Evolutionary conservation across 2,888 invertebrate genomes (phyloP).

Genomic region (Pterostichus niger): DNA sequence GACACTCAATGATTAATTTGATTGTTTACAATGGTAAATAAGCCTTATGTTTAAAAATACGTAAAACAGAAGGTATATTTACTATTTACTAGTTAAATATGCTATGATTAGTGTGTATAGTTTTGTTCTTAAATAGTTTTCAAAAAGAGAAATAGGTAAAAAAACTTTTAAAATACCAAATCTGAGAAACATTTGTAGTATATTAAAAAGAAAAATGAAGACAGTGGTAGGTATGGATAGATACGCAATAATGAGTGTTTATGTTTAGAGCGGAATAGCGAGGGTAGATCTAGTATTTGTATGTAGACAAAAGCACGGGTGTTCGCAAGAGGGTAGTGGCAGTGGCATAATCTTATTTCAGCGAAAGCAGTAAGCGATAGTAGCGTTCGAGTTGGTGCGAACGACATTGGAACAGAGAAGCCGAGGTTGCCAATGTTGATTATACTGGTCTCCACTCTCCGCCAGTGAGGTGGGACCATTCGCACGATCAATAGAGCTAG

Average conservation of each 20-base stretch:
- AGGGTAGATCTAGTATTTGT: conserved; percentile 6
- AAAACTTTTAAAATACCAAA: too few relatives aligned
- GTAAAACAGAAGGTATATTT: too few relatives aligned
- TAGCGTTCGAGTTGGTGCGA: conserved; percentile 52
- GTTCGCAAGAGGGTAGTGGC: conserved; percentile 9
- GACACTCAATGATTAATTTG: too few relatives aligned
- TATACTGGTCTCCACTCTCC: conserved; percentile 53
- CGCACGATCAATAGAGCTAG: conserved; percentile 54
- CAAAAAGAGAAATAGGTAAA: too few relatives aligned
- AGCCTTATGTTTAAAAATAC: too few relatives aligned
- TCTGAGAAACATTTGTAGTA: too few relatives aligned
- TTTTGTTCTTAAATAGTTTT: too few relatives aligned
- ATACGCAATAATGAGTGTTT: not conserved
- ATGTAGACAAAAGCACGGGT: conserved; percentile 40
- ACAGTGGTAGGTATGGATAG: conserved; percentile 8
- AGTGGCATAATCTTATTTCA: conserved; percentile 50
- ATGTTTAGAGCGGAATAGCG: too few relatives aligned
- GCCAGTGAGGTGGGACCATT: conserved; percentile 52
- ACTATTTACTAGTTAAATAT: too few relatives aligned
- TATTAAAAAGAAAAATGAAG: too few relatives aligned
- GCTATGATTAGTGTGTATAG: too few relatives aligned
- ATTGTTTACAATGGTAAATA: too few relatives aligned
- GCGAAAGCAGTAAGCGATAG: conserved; percentile 46
- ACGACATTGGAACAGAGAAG: conserved; percentile 52
- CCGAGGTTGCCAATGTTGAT: conserved; percentile 54